Conservation (phyloP, 2,113 vertebrate genomes). For the Alouatta palliata region DNA sequence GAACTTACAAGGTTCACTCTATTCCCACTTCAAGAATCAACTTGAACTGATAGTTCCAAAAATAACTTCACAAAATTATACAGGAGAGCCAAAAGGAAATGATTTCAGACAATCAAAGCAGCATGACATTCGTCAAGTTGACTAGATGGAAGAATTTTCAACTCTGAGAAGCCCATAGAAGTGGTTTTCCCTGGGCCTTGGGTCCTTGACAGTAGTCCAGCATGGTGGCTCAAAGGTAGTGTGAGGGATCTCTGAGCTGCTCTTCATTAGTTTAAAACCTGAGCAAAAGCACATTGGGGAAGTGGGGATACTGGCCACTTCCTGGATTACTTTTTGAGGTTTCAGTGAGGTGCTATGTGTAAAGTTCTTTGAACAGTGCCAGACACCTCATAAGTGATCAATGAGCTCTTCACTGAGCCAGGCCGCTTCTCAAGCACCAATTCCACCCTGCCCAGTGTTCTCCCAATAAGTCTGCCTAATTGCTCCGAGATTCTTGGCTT, state of each 20-base stretch:
- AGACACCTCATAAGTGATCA: neutral
- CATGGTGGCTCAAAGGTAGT: neutral
- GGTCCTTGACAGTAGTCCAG: neutral
- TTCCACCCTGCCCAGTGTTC: neutral
- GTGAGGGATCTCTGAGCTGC: neutral
- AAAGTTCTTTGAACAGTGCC: neutral
- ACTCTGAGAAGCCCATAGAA: neutral
- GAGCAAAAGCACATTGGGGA: neutral
- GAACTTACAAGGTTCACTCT: neutral
- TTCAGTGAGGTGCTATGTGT: neutral
- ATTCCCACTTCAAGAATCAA: neutral
- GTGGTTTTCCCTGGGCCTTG: neutral
- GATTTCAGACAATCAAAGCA: slow-evolving; percentile 41
- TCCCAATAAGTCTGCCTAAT: neutral
- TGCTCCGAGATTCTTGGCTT: neutral
- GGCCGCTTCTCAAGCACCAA: neutral
- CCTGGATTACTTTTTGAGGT: neutral
- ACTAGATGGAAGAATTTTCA: neutral
- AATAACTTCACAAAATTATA: slow-evolving; percentile 60
- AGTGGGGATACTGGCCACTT: neutral
- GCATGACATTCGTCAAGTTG: slow-evolving; percentile 3
- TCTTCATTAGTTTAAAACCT: neutral
- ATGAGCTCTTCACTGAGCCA: no score
- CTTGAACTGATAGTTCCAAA: slow-evolving; percentile 57
- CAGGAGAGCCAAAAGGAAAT: slow-evolving; percentile 32